These are phyloP conservation scores for Nasonovia ribisnigri DNA, from an alignment of 2,888 invertebrate species.

Conservation along the genomic window DNA sequence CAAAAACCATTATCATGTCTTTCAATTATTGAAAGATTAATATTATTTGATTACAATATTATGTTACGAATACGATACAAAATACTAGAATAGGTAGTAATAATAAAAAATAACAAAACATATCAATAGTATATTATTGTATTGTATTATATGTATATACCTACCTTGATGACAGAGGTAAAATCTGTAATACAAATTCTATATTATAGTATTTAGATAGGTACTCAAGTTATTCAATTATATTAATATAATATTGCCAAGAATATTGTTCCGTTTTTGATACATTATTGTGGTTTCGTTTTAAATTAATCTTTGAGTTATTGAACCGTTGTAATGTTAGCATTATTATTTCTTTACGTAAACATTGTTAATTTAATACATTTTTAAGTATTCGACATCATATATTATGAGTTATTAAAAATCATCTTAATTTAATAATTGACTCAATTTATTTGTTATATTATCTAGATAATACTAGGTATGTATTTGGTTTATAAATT, in stretches of 20 bases:
- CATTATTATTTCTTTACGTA: neutral
- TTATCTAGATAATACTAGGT: no score
- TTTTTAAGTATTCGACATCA: neutral
- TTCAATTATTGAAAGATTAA: neutral
- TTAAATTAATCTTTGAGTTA: constrained; percentile 33
- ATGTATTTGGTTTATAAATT: neutral
- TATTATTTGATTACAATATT: neutral
- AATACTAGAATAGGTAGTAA: neutral
- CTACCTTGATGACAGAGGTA: neutral
- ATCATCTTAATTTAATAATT: neutral
- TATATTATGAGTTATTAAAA: neutral
- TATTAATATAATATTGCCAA: constrained; percentile 27
- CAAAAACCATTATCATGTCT: neutral
- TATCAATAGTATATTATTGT: neutral
- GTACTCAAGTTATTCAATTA: neutral
- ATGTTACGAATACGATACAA: neutral
- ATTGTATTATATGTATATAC: neutral
- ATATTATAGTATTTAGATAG: neutral
- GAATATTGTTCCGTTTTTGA: neutral
- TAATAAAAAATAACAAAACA: neutral
- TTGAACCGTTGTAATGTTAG: neutral
- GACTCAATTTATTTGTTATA: neutral
- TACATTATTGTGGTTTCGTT: neutral
- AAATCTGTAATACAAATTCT: neutral
- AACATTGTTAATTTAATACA: neutral